phyloP scores from a whole-genome alignment of 2,888 invertebrate genomes.

The Cerastis leucographa region DNA sequence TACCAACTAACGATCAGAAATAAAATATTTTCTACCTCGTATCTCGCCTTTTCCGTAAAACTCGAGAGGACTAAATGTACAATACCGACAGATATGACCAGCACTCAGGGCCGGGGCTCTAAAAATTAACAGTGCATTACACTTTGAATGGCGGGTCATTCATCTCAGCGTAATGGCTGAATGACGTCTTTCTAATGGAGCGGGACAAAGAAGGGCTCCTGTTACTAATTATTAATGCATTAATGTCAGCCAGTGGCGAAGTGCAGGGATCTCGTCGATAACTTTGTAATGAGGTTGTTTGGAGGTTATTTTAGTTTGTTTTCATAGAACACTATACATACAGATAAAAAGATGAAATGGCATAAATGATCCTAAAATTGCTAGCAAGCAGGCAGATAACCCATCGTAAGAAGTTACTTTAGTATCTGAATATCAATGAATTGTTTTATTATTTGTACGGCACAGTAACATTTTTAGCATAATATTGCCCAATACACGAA shows the following conservation, averaged over 20 bases:
- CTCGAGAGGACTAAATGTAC: conserved; percentile 5
- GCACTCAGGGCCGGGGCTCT: conserved; percentile 55
- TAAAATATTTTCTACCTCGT: accelerated
- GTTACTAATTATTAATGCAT: conserved; percentile 78
- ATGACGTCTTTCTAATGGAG: conserved; percentile 80
- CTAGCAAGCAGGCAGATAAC: background rate
- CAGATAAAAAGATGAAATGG: background rate
- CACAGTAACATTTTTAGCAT: background rate
- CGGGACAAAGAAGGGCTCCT: conserved; percentile 74
- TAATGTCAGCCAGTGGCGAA: conserved; percentile 67
- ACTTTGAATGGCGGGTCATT: conserved; percentile 78
- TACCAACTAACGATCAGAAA: background rate
- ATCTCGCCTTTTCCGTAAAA: background rate
- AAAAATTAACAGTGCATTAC: conserved; percentile 77
- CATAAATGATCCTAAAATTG: background rate
- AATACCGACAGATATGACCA: conserved; percentile 32
- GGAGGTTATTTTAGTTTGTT: background rate
- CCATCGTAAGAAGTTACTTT: background rate
- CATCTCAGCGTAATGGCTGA: conserved; percentile 77
- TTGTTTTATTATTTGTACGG: background rate
- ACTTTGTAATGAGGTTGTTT: conserved; percentile 12
- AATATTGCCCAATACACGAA: no score
- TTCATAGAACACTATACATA: no score
- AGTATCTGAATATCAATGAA: background rate
- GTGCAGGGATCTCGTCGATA: conserved; percentile 53